Evolutionary conservation across 1,140 invertebrate species (phyloP), one percentile per base, ranked within the genome.

Genomic region (Antheraea pernyi): DNA sequence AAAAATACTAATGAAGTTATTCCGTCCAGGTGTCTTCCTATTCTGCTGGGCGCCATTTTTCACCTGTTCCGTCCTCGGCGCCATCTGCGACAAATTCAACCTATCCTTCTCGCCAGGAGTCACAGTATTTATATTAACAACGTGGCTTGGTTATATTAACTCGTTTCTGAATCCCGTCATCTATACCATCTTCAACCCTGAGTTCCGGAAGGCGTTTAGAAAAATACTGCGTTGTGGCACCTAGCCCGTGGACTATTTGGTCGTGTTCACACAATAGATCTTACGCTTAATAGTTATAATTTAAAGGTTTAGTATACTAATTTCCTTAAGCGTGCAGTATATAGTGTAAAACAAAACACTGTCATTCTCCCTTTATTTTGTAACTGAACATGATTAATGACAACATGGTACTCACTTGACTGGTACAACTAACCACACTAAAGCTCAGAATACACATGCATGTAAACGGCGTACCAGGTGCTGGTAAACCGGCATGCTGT

Each of bases 31-130:
- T 80, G 98, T 99, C 0, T 99, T 99, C 91, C 95, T 99, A 8
- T 95, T 99, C 77, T 99, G 99, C 90, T 99, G 99, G 99, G 96
- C 99, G 65, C 99, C 99, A 58, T 99, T 99, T 94, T 99, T 99
- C 95, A 98, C 97, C 0, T 98, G 97, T 92, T 98, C 98, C 92
- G 98, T 99, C 67, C 95, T 99, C 93, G 98, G 99, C 86, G 99
- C 98, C n/a, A 95, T 99, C 86, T 95, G 95, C 93, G 96, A 97
- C 71, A 98, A 98, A 89, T 93, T 98, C 74, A 94, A 94, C 19
- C 93, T 94, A 68, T 94, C 95, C 71, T 99, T 97, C 89, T 95
- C 96, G 71, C 97, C 98, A 0, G 97, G 98, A 10, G 95, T 98
- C 48, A 96, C 96, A 0, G 96, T 96, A 11, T 99, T 99, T 92